phyloP scores from a whole-genome alignment of 2,888 invertebrate species.

The Ephialtes manifestator region DNA sequence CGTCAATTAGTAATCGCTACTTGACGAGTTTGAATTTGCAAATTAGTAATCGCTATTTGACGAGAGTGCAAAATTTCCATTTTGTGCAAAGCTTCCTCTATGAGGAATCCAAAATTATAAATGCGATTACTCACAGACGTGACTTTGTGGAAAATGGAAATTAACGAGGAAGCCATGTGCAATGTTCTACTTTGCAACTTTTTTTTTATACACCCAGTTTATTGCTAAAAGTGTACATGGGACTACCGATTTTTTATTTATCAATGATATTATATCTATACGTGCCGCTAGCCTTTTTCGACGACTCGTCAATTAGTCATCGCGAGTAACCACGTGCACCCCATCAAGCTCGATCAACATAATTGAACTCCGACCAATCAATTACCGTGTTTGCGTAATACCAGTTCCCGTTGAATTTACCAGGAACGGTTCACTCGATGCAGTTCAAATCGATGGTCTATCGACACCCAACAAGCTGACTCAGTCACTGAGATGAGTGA shows the following conservation, averaged over 20 bases:
- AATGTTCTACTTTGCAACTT: too few relatives aligned
- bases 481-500: constrained; percentile 1
- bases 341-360: constrained; percentile 15
- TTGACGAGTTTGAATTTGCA: too few relatives aligned
- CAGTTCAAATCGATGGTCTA: constrained; percentile 7
- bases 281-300: background rate
- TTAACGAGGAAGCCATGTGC: too few relatives aligned
- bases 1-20: too few relatives aligned
- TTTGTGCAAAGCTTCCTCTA: too few relatives aligned
- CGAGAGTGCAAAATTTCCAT: too few relatives aligned
- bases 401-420: constrained; percentile 1
- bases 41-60: too few relatives aligned
- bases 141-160: too few relatives aligned
- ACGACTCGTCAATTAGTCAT: constrained; percentile 22
- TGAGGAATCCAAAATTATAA: too few relatives aligned
- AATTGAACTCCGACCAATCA: constrained; percentile 21
- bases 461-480: background rate
- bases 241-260: constrained; percentile 2
- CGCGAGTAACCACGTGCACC: constrained; percentile 7
- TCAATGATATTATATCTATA: constrained; percentile 3
- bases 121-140: too few relatives aligned
- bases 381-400: constrained; percentile 23
- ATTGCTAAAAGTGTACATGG: too few relatives aligned
- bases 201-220: too few relatives aligned
- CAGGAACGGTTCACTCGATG: background rate